Evolutionary conservation across 1,140 invertebrate genomes (phyloP).

Genomic region (Drosophila lowei): DNA sequence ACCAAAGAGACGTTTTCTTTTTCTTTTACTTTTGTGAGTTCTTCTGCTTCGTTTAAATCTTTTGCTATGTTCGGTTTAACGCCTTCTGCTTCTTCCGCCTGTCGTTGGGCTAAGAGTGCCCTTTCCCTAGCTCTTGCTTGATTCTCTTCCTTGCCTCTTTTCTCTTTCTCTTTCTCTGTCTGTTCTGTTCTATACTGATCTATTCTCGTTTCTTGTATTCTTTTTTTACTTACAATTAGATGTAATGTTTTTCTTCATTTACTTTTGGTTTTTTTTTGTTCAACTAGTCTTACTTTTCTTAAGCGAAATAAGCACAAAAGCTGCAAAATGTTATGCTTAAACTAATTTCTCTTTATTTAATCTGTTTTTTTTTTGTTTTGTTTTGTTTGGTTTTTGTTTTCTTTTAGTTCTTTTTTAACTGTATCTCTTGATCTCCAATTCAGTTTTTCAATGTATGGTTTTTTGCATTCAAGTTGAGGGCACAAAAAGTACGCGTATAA

Average conservation of each 20-base stretch:
- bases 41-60: constrained; percentile 54
- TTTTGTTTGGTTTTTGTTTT: constrained; percentile 26
- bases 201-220: constrained; percentile 42
- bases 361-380: constrained; percentile 16
- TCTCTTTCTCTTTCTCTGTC: constrained; percentile 21
- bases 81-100: constrained; percentile 25
- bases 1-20: constrained; percentile 63
- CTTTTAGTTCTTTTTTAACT: constrained; percentile 28
- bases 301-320: constrained; percentile 83
- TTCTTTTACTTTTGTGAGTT: constrained; percentile 41
- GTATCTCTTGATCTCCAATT: constrained; percentile 60
- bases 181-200: constrained; percentile 40
- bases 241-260: constrained; percentile 58
- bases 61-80: constrained; percentile 69
- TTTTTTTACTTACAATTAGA: constrained; percentile 66
- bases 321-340: constrained; percentile 81
- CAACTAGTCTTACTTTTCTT: constrained; percentile 77
- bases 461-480: constrained; percentile 71
- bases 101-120: constrained; percentile 21
- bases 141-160: constrained; percentile 22
- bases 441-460: constrained; percentile 66
- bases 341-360: constrained; percentile 58
- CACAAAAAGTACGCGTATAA: constrained; percentile 74
- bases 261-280: constrained; percentile 57
- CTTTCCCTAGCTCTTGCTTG: constrained; percentile 28